Evolutionary conservation across 2,797 vertebrate species (phyloP).

Genomic region (Avahi laniger): DNA sequence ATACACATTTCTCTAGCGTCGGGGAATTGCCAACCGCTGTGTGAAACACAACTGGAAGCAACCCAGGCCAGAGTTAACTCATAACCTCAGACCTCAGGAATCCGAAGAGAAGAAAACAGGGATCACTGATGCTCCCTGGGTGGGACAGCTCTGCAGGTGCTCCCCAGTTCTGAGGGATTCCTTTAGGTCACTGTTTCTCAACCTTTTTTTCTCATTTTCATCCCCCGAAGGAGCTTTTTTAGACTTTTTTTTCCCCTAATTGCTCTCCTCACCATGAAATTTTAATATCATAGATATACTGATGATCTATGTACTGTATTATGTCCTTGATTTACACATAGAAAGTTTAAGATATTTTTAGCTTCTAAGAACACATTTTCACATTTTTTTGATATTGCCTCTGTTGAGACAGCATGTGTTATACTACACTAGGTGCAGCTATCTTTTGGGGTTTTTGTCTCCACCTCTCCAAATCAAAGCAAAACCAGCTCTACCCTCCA

Average conservation of each 20-base stretch:
- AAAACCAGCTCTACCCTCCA: neutral
- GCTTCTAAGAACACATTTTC: neutral
- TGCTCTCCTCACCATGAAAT: neutral
- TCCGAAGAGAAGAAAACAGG: neutral
- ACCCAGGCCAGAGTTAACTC: neutral
- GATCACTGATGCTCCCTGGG: neutral
- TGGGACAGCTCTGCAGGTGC: neutral
- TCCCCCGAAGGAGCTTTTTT: neutral
- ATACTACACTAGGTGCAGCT: neutral
- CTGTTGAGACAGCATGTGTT: neutral
- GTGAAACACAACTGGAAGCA: neutral
- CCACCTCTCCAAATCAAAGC: neutral
- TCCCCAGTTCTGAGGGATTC: neutral
- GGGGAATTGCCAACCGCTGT: neutral
- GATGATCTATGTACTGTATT: neutral
- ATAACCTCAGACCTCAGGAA: neutral
- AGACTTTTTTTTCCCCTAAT: neutral
- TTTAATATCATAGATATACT: neutral
- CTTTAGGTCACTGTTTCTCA: neutral
- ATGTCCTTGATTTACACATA: neutral
- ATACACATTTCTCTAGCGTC: neutral
- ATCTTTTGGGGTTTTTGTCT: neutral
- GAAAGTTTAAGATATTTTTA: neutral
- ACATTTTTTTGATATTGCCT: neutral
- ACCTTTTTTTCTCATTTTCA: neutral